A percentile compares a stretch with the other conserved stretches of the same genome.
Conservation (phyloP, 2,797 vertebrate species). For the Gymnoscopelus braueri region DNA sequence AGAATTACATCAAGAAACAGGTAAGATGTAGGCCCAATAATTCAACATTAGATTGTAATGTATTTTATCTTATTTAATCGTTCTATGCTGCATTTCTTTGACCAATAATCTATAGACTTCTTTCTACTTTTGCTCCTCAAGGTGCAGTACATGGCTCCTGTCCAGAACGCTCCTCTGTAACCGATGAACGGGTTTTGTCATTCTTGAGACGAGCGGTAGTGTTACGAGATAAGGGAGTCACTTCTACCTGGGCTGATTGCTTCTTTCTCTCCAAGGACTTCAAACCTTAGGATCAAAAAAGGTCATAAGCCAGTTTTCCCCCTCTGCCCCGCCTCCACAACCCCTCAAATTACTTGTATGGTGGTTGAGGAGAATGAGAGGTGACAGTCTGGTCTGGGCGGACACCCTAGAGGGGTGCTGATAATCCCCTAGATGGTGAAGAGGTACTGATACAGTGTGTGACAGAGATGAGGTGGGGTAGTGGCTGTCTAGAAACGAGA, state of each 20-base stretch:
- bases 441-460: conserved; percentile 1
- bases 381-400: conserved; percentile 37
- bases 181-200: conserved; percentile 44
- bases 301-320: conserved; percentile 58
- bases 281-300: conserved; percentile 69
- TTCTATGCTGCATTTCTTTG: not conserved
- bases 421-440: not conserved
- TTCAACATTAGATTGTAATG: not conserved
- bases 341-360: conserved; percentile 36
- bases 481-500: conserved; percentile 12
- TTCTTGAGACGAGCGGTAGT: conserved; percentile 19
- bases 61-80: not conserved
- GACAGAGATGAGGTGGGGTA: not conserved
- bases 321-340: conserved; percentile 33
- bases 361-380: conserved; percentile 54
- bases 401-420: not conserved
- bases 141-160: not conserved
- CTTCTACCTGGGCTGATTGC: conserved; percentile 43
- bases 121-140: not conserved
- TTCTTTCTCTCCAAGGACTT: conserved; percentile 33
- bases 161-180: conserved; percentile 2
- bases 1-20: too few relatives aligned
- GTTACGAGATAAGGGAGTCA: conserved; percentile 64
- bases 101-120: not conserved
- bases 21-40: too few relatives aligned